These are phyloP conservation scores for Caerostris extrusa DNA, from an alignment of 1,140 invertebrate genomes.

Conservation along the genomic window DNA sequence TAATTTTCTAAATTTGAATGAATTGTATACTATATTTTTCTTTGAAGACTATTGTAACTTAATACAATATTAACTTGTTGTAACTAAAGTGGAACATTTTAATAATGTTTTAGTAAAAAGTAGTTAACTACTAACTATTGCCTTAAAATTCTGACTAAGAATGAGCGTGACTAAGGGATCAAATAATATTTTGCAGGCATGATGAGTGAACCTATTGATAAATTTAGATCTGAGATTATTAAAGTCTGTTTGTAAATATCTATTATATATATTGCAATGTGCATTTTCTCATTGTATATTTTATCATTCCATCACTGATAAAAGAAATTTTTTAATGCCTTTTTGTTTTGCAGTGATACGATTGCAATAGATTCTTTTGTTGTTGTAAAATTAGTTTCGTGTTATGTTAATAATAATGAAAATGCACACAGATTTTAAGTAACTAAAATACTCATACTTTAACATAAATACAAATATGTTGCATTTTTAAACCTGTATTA, in stretches of 20 bases:
- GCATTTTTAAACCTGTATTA: background rate
- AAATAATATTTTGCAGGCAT: background rate
- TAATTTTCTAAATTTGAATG: too few relatives aligned
- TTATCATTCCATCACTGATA: constrained; percentile 32
- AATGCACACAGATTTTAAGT: too few relatives aligned
- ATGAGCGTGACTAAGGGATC: too few relatives aligned
- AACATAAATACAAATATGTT: background rate
- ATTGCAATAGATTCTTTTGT: background rate
- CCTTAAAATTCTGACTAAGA: too few relatives aligned
- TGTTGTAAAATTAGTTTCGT: background rate
- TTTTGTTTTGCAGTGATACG: constrained; percentile 2
- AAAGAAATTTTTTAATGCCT: constrained; percentile 21
- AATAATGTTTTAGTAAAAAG: too few relatives aligned
- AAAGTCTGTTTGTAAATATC: constrained; percentile 62
- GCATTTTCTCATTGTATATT: constrained; percentile 70
- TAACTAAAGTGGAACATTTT: too few relatives aligned
- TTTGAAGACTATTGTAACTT: too few relatives aligned
- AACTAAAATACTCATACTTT: background rate
- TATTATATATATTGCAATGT: constrained; percentile 61
- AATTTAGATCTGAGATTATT: constrained; percentile 64
- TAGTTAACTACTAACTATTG: too few relatives aligned
- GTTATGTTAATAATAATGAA: background rate
- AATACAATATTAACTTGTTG: too few relatives aligned
- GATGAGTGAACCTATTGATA: constrained; percentile 59
- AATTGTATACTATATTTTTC: too few relatives aligned